Percentiles rank a stretch among this genome's conserved stretches.
Conservation (phyloP, 2,113 vertebrate genomes). For the Peromyscus maniculatus region DNA sequence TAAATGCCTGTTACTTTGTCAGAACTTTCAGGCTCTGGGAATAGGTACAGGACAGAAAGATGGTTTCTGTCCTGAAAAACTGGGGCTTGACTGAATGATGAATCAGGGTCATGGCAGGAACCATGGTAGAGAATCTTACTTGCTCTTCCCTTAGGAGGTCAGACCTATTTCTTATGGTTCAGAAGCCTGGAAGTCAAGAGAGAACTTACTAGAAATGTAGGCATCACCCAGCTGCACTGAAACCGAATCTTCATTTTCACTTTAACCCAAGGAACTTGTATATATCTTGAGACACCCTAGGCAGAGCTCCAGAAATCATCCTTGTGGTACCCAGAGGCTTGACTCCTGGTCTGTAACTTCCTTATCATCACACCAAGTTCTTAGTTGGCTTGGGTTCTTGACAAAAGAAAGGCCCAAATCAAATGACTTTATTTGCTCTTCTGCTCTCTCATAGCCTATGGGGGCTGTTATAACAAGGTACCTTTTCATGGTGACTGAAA, state of each 20-base stretch:
- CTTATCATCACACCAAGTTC: neutral
- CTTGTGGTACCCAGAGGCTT: neutral
- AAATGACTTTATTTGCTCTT: conserved; percentile 17
- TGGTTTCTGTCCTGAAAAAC: neutral
- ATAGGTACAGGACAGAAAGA: neutral
- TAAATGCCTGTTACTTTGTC: conserved; percentile 42
- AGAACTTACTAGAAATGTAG: neutral
- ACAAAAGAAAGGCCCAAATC: neutral
- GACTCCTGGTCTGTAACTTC: neutral
- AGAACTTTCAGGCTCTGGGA: conserved; percentile 28
- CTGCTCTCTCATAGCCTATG: conserved; percentile 18
- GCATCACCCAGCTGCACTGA: neutral
- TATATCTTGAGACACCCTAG: neutral
- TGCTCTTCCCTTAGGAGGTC: neutral
- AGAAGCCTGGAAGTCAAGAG: neutral
- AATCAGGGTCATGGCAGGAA: neutral
- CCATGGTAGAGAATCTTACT: neutral
- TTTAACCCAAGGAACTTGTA: neutral
- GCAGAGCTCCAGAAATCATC: neutral
- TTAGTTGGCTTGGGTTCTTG: conserved; percentile 2
- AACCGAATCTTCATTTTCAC: conserved; percentile 13
- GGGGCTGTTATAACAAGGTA: neutral
- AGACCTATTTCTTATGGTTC: neutral
- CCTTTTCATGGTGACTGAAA: neutral
- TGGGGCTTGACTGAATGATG: neutral